Evolutionary conservation across 2,888 invertebrate species (phyloP).

Genomic region (Noctua janthina): DNA sequence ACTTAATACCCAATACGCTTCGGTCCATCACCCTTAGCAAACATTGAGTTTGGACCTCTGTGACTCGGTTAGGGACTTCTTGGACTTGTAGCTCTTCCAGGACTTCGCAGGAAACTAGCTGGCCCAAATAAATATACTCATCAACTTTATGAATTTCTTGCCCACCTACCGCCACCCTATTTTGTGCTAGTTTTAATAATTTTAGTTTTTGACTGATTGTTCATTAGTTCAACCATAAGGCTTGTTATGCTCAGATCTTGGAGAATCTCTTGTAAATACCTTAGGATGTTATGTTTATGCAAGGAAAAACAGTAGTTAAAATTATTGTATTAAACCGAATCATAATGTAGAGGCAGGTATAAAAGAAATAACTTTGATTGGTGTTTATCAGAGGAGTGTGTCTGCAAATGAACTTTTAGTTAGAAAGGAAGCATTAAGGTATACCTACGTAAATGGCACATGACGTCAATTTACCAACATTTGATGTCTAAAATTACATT

Average conservation of each 20-base stretch:
- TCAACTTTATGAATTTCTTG: background rate
- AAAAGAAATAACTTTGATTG: background rate
- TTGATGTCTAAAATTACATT: background rate
- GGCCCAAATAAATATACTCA: background rate
- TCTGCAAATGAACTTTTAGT: background rate
- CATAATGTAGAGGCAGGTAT: background rate
- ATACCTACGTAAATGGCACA: background rate
- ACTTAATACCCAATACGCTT: background rate
- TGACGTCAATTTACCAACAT: background rate
- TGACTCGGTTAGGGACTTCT: background rate
- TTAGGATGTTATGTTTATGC: background rate
- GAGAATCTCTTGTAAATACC: background rate
- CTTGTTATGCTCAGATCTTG: background rate
- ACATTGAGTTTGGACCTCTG: background rate
- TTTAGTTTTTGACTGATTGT: background rate
- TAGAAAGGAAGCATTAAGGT: background rate
- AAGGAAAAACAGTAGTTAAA: background rate
- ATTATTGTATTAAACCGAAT: background rate
- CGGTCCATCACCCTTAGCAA: background rate
- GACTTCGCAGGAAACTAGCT: background rate
- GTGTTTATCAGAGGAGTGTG: background rate
- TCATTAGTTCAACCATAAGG: background rate
- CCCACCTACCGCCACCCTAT: no score
- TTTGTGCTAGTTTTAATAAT: background rate
- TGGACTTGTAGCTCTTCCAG: background rate